These are phyloP conservation scores for Bettongia penicillata DNA, from an alignment of 2,113 vertebrate genomes.

Conservation along the genomic window DNA sequence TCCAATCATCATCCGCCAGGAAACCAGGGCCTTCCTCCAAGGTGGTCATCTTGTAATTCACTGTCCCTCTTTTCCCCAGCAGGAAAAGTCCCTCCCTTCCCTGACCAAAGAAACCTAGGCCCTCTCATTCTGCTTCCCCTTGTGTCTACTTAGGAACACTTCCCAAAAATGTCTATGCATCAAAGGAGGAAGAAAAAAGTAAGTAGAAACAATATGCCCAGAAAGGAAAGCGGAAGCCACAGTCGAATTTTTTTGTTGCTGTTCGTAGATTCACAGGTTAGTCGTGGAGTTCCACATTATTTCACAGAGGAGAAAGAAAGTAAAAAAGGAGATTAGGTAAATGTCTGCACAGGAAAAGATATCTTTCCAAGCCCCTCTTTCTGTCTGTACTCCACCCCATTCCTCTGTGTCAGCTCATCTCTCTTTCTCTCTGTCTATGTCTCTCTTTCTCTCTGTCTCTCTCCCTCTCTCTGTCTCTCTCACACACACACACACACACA, in stretches of 20 bases:
- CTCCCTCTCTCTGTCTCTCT: too few species aligned
- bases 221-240: background rate
- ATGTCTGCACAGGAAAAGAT: background rate
- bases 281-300: background rate
- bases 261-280: background rate
- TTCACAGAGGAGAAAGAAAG: background rate
- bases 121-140: background rate
- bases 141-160: background rate
- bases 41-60: background rate
- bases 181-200: background rate
- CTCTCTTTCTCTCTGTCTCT: too few species aligned
- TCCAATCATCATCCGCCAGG: background rate
- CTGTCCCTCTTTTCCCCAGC: background rate
- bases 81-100: background rate
- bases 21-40: background rate
- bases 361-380: background rate
- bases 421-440: background rate
- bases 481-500: background rate
- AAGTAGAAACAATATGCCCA: background rate
- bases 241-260: background rate
- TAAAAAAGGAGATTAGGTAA: background rate
- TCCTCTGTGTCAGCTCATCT: background rate
- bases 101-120: background rate
- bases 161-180: background rate
- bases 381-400: too few species aligned